These are phyloP conservation scores for Triplophysa dalaica DNA, from an alignment of 2,113 vertebrate genomes.

Conservation along the genomic window DNA sequence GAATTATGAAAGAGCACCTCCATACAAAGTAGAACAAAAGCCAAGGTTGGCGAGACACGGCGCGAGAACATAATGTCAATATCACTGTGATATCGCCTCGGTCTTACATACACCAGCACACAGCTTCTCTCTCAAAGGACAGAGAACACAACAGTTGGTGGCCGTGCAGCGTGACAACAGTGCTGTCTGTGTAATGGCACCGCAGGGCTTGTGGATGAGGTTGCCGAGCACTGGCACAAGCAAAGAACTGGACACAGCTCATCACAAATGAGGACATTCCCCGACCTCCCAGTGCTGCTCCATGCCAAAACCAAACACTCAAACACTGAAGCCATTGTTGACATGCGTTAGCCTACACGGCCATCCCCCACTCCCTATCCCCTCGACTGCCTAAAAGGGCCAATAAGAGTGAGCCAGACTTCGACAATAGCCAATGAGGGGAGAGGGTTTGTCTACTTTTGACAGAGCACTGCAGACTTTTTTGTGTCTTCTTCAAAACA, in stretches of 20 bases:
- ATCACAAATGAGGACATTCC: conserved; percentile 58
- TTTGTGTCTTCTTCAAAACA: conserved; percentile 9
- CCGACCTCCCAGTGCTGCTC: conserved; percentile 46
- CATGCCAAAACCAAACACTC: conserved; percentile 50
- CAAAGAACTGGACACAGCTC: conserved; percentile 31
- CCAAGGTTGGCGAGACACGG: not conserved
- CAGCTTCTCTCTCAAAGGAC: conserved; percentile 5
- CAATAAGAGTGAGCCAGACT: conserved; percentile 39
- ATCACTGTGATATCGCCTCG: conserved; percentile 15
- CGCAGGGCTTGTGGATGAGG: conserved; percentile 40
- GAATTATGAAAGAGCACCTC: not conserved
- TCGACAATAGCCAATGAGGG: conserved; percentile 27
- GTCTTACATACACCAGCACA: conserved; percentile 16
- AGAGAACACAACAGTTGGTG: conserved; percentile 48
- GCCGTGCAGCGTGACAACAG: conserved; percentile 43
- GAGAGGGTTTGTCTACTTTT: conserved; percentile 25
- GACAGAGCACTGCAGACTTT: conserved; percentile 31
- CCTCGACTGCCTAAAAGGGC: conserved; percentile 17
- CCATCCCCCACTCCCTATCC: conserved; percentile 10
- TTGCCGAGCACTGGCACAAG: conserved; percentile 33
- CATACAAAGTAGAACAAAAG: not conserved
- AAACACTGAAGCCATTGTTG: conserved; percentile 64
- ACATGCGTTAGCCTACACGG: conserved; percentile 26
- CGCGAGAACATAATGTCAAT: conserved; percentile 6
- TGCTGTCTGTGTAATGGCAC: conserved; percentile 43